phyloP scores from a whole-genome alignment of 2,888 invertebrate genomes.

The Platerodrilus igneus region DNA sequence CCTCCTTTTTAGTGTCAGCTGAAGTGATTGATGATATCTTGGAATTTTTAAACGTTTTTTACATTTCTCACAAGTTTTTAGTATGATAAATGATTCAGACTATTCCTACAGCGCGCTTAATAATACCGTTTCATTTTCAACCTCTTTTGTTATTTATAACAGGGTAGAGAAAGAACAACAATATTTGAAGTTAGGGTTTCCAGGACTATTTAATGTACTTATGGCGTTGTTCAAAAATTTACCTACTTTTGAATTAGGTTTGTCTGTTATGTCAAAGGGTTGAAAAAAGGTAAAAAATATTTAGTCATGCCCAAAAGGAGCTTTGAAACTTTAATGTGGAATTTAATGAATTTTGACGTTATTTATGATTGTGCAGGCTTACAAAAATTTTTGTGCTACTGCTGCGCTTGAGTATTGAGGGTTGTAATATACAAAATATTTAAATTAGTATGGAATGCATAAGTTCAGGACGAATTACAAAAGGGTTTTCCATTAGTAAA shows the following conservation, averaged over 20 bases:
- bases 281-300: constrained; percentile 13
- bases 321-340: constrained; percentile 3
- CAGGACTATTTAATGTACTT: constrained; percentile 7
- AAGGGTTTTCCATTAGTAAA: too few species aligned
- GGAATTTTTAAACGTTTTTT: constrained; percentile 30
- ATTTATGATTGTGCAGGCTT: too few species aligned
- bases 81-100: constrained; percentile 28
- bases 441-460: too few species aligned
- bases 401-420: too few species aligned
- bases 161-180: constrained; percentile 3
- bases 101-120: constrained; percentile 10
- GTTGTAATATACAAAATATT: too few species aligned
- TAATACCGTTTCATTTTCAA: constrained; percentile 9
- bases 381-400: too few species aligned
- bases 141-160: constrained; percentile 4
- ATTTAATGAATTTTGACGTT: too few species aligned
- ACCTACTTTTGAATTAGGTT: constrained; percentile 3
- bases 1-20: too few species aligned
- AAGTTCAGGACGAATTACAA: too few species aligned
- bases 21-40: constrained; percentile 26
- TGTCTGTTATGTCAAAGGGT: constrained; percentile 12
- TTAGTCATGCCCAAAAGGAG: constrained; percentile 10
- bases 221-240: too few species aligned
- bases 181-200: too few species aligned
- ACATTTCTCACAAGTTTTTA: constrained; percentile 30